Evolutionary conservation across 2,888 invertebrate genomes (phyloP).

Genomic region (Psococerastis gibbosa): DNA sequence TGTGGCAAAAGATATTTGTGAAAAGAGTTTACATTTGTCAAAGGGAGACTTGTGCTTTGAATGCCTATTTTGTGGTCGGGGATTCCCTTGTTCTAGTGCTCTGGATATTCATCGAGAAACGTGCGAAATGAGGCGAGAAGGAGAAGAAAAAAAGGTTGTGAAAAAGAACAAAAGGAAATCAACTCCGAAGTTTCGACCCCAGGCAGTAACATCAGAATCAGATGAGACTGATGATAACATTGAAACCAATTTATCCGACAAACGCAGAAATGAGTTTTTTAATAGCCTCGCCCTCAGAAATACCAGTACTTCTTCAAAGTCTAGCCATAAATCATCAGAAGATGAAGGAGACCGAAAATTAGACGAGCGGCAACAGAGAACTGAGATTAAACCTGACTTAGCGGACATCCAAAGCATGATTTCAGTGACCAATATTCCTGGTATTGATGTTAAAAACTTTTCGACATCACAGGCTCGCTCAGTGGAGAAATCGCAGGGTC

Average conservation of each 20-base stretch:
- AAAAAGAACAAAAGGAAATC: slow-evolving; percentile 12
- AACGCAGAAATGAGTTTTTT: slow-evolving; percentile 59
- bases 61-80: slow-evolving; percentile 47
- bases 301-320: slow-evolving; percentile 19
- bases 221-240: slow-evolving; percentile 8
- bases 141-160: slow-evolving; percentile 1
- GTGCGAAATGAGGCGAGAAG: slow-evolving; percentile 23
- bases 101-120: slow-evolving; percentile 44
- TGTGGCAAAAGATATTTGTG: slow-evolving; percentile 47
- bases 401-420: slow-evolving; percentile 75
- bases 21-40: slow-evolving; percentile 40
- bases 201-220: slow-evolving; percentile 13
- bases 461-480: background rate
- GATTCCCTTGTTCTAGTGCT: slow-evolving; percentile 50
- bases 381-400: slow-evolving; percentile 40
- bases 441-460: slow-evolving; percentile 15
- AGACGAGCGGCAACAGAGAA: slow-evolving; percentile 11
- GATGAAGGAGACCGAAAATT: background rate
- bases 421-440: slow-evolving; percentile 41
- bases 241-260: slow-evolving; percentile 24
- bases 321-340: background rate
- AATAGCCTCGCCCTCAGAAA: slow-evolving; percentile 60
- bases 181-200: slow-evolving; percentile 18
- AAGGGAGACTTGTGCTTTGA: slow-evolving; percentile 38
- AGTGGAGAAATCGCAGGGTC: background rate